These are phyloP conservation scores for Thalassaphorura encarpata DNA, from an alignment of 1,140 invertebrate genomes.

Conservation along the genomic window DNA sequence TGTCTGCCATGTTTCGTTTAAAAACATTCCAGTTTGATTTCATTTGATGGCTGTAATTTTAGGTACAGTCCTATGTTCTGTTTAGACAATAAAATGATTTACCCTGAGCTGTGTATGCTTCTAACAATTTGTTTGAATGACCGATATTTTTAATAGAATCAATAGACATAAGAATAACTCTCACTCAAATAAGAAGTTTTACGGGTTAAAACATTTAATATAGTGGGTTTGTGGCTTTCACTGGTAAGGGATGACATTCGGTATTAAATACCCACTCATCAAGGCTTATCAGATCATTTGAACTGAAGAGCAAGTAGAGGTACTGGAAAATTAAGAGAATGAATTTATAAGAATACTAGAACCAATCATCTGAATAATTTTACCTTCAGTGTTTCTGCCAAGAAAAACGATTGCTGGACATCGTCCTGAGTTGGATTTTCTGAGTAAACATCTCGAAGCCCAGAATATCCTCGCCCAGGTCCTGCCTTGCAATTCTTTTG, in stretches of 20 bases:
- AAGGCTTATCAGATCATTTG: slow-evolving; percentile 50
- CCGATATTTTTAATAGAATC: too few species aligned
- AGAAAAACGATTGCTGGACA: slow-evolving; percentile 96
- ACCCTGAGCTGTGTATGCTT: too few species aligned
- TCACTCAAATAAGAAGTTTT: too few species aligned
- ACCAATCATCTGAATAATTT: slow-evolving; percentile 15
- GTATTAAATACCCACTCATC: slow-evolving; percentile 99
- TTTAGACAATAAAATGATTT: too few species aligned
- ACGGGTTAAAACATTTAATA: too few species aligned
- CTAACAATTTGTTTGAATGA: too few species aligned
- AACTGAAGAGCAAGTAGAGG: slow-evolving; percentile 53
- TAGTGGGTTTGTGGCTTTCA: slow-evolving; percentile 9
- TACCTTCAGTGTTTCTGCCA: slow-evolving; percentile 97
- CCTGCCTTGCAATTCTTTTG: slow-evolving; percentile 45
- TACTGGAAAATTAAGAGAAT: slow-evolving; percentile 38
- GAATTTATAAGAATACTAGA: neutral
- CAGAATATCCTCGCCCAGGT: slow-evolving; percentile 65
- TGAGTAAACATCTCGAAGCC: slow-evolving; percentile 85
- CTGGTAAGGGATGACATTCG: slow-evolving; percentile 90
- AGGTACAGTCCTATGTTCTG: too few species aligned
- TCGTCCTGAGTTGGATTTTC: slow-evolving; percentile 77
- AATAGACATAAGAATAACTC: too few species aligned
- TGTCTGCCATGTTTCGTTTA: too few species aligned
- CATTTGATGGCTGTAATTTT: too few species aligned
- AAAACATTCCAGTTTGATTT: too few species aligned